Percentiles rank a stretch among this genome's conserved stretches.
Conservation (phyloP, 1,140 invertebrate genomes). For the Drosophila azteca region DNA sequence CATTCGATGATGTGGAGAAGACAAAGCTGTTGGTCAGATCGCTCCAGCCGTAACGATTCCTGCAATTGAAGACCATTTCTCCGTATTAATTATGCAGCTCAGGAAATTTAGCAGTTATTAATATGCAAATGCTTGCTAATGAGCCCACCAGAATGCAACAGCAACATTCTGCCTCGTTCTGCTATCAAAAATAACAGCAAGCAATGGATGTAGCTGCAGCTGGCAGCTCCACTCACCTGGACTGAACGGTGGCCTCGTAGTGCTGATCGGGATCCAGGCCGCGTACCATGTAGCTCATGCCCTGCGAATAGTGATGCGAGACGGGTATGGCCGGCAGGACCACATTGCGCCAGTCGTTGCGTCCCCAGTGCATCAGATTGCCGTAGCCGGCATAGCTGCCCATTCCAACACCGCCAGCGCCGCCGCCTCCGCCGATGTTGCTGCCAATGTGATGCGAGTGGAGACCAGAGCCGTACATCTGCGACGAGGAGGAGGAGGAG, state of each 20-base stretch:
- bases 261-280: conserved; percentile 86
- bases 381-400: conserved; percentile 75
- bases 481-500: conserved; percentile 57
- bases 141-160: conserved; percentile 21
- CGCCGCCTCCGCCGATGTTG: conserved; percentile 50
- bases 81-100: conserved; percentile 51
- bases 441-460: conserved; percentile 75
- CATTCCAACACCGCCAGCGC: conserved; percentile 28
- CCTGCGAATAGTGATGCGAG: conserved; percentile 84
- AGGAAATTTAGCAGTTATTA: conserved; percentile 51
- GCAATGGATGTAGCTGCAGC: too few species aligned
- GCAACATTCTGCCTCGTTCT: neutral
- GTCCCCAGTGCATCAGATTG: conserved; percentile 82
- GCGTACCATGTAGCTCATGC: conserved; percentile 86
- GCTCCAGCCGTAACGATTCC: conserved; percentile 87
- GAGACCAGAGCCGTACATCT: conserved; percentile 66
- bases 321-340: conserved; percentile 85
- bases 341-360: conserved; percentile 86
- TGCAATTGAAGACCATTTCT: conserved; percentile 48
- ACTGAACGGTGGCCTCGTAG: conserved; percentile 87
- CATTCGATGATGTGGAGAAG: conserved; percentile 85
- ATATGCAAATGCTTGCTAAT: conserved; percentile 64
- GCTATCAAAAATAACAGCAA: conserved; percentile 29
- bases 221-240: conserved; percentile 78
- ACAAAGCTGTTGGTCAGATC: conserved; percentile 85